Evolutionary conservation across 2,797 vertebrate species (phyloP).

Genomic region (Hypotaenidia philippensis): DNA sequence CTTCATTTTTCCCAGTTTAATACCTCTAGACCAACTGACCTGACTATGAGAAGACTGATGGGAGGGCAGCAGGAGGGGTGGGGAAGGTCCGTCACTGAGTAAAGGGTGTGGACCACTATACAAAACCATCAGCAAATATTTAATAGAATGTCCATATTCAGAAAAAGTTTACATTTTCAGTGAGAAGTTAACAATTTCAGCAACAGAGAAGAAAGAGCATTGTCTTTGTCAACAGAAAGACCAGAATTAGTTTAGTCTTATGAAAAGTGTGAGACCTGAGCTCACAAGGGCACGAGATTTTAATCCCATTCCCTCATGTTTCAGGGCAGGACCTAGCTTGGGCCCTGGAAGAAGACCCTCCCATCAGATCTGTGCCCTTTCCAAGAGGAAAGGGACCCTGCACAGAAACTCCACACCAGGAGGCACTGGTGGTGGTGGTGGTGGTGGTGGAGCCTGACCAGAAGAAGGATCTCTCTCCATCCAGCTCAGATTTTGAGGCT

Average conservation of each 20-base stretch:
- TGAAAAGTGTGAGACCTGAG: background rate
- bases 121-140: background rate
- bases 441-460: background rate
- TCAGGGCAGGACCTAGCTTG: background rate
- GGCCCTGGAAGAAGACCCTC: background rate
- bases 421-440: background rate
- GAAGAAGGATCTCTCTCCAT: background rate
- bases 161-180: background rate
- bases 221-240: background rate
- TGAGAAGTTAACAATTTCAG: background rate
- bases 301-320: accelerated
- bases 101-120: background rate
- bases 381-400: background rate
- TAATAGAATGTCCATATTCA: background rate
- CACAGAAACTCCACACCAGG: accelerated
- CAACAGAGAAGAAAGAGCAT: background rate
- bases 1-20: background rate
- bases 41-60: background rate
- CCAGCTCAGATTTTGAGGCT: background rate
- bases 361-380: background rate
- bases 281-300: accelerated
- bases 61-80: accelerated
- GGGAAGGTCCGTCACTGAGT: background rate
- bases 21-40: background rate
- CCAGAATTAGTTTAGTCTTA: background rate